Percentiles rank a stretch among this genome's conserved stretches.
Conservation (phyloP, 2,113 vertebrate genomes). For the Menura novaehollandiae region DNA sequence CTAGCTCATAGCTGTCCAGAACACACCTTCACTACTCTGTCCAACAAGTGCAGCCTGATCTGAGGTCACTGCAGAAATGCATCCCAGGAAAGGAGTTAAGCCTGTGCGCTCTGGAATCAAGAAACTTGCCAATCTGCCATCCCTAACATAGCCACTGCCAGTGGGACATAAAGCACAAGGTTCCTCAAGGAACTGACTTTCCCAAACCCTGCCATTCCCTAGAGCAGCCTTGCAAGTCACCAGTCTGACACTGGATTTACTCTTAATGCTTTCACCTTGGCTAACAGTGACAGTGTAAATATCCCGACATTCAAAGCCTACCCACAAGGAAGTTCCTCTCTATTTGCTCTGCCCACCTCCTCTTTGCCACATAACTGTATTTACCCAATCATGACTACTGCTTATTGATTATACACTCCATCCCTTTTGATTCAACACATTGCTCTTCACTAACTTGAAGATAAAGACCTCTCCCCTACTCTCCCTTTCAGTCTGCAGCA, state of each 20-base stretch:
- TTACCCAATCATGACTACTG: neutral
- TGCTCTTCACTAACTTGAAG: neutral
- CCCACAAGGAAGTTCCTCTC: neutral
- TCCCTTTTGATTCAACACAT: neutral
- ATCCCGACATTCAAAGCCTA: neutral
- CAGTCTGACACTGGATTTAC: neutral
- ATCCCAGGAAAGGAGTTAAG: neutral
- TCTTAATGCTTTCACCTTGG: neutral
- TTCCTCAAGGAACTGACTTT: neutral
- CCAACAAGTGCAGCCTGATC: neutral
- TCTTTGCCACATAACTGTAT: neutral
- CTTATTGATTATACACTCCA: neutral
- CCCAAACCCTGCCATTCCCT: neutral
- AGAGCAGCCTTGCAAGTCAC: neutral
- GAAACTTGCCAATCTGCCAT: neutral
- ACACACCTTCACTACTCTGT: neutral
- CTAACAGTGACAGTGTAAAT: neutral
- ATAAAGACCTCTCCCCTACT: neutral
- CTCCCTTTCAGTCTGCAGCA: neutral
- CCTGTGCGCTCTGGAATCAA: neutral
- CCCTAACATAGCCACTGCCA: neutral
- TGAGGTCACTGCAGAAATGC: neutral
- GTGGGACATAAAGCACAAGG: neutral
- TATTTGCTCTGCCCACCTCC: neutral
- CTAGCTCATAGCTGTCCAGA: neutral